Percentiles rank a stretch among this genome's conserved stretches.
These are phyloP conservation scores for Chydorus sphaericus DNA, from an alignment of 2,888 invertebrate species.

Conservation along the genomic window DNA sequence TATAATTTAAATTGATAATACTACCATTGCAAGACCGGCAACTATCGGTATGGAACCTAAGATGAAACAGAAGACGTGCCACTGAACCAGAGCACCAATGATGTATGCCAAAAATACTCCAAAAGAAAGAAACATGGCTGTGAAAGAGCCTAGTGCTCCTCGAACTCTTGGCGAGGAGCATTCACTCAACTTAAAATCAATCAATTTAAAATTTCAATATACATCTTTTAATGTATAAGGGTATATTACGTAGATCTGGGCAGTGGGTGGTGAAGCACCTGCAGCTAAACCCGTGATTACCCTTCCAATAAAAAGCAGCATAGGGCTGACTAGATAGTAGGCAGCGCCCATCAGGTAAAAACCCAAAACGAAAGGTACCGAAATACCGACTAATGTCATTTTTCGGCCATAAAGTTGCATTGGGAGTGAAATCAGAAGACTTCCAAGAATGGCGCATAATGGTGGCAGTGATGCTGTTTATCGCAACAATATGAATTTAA, in stretches of 20 bases:
- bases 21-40: constrained; percentile 40
- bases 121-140: constrained; percentile 10
- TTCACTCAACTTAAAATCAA: constrained; percentile 16
- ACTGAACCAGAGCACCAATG: constrained; percentile 12
- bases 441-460: constrained; percentile 17
- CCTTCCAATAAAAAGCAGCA: constrained; percentile 46
- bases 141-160: constrained; percentile 13
- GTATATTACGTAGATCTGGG: constrained; percentile 38
- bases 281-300: constrained; percentile 54
- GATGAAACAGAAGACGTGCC: constrained; percentile 11
- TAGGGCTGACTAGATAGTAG: constrained; percentile 23
- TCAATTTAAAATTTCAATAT: too few species aligned
- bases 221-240: neutral
- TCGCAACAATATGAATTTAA: neutral
- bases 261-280: constrained; percentile 43
- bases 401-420: constrained; percentile 16
- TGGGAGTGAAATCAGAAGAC: constrained; percentile 11
- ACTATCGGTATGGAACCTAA: constrained; percentile 41
- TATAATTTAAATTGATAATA: neutral
- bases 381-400: constrained; percentile 12
- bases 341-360: constrained; percentile 17
- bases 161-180: constrained; percentile 12
- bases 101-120: constrained; percentile 15
- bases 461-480: constrained; percentile 16
- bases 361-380: constrained; percentile 15